Conservation (phyloP, 2,113 vertebrate genomes). For the Heterocephalus glaber region DNA sequence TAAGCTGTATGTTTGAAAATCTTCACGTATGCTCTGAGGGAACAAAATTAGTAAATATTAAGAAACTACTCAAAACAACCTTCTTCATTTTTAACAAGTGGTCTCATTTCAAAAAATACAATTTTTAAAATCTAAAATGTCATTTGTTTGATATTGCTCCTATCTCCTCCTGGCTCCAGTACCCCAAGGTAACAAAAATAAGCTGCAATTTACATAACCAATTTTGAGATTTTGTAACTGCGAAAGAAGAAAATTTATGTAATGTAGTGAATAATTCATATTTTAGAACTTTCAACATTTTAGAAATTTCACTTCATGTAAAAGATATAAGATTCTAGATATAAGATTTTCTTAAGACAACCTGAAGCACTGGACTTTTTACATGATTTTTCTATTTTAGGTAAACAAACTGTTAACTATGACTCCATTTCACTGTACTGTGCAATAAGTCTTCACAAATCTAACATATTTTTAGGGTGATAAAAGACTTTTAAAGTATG, state of each 20-base stretch:
- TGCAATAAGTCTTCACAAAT: slow-evolving; percentile 76
- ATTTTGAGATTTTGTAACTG: slow-evolving; percentile 81
- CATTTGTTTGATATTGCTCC: slow-evolving; percentile 55
- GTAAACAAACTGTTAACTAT: slow-evolving; percentile 79
- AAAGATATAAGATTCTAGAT: slow-evolving; percentile 76
- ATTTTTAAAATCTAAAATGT: slow-evolving; percentile 73
- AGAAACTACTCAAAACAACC: background rate
- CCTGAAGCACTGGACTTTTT: slow-evolving; percentile 75
- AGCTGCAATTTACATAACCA: slow-evolving; percentile 82
- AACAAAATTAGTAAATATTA: background rate
- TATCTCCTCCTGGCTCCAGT: slow-evolving; percentile 71
- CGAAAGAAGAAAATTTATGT: slow-evolving; percentile 79
- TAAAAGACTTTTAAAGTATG: slow-evolving; percentile 79
- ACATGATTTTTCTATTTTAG: slow-evolving; percentile 73
- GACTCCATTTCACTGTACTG: slow-evolving; percentile 70
- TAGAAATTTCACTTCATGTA: slow-evolving; percentile 51
- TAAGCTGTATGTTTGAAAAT: background rate
- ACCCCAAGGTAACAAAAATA: slow-evolving; percentile 80
- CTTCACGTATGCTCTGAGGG: background rate
- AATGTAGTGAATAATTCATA: slow-evolving; percentile 82
- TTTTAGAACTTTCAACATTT: slow-evolving; percentile 74
- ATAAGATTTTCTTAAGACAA: slow-evolving; percentile 79
- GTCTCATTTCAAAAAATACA: slow-evolving; percentile 74
- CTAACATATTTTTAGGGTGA: slow-evolving; percentile 71
- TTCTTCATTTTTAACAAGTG: background rate